Base-by-base conservation (phyloP, 2,888 invertebrate species). In the Archaeoteleia sp. region DNA sequence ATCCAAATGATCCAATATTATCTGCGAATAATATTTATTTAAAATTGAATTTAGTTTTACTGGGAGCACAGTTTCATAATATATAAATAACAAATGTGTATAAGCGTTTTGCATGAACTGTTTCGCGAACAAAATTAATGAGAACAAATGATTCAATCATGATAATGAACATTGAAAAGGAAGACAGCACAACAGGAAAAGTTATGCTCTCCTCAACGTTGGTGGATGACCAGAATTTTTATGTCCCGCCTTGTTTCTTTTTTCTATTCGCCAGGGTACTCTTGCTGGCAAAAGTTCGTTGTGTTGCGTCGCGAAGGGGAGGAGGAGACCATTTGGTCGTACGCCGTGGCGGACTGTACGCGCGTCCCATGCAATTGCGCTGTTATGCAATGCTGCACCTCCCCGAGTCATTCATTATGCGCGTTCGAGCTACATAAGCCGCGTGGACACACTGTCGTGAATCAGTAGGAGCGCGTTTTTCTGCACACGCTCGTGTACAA, bases 331-430 rank as follows among this genome's bases (percentile, higher is more conserved):
- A 34, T 40, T 60, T 51, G 37, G 45, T 60, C 60, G 51, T 30
- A 15, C 35, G 20, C 13, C 34, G 37, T 30, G 9, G 49, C 29
- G 35, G 6, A 30, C 23, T 27, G 35, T 55, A 30, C 23, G 23
- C 14, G 45, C 45, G 54, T 54, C 51, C 49, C 43, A 30, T 45
- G 61, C 61, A 46, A 61, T 61, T 53, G 61, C 46, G 46, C 53
- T 46, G 74, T 75, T 74, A 72, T 70, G 74, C 74, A 75, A 74
- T 55, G 51, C 69, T 57, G 68, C 74, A 72, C 74, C 74, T 75
- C 71, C 72, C 67, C 71, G 61, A 71, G 71, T 74, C 74, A 71
- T 74, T 76, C 72, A 70, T 74, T 73, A 71, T 61, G 60, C 58
- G 70, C 61, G 57, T 58, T 61, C 53, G 40, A 60, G 60, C 54